Evolutionary conservation across 64 coral and sea anemone species (phyloP).

Genomic region (Actinia equina): DNA sequence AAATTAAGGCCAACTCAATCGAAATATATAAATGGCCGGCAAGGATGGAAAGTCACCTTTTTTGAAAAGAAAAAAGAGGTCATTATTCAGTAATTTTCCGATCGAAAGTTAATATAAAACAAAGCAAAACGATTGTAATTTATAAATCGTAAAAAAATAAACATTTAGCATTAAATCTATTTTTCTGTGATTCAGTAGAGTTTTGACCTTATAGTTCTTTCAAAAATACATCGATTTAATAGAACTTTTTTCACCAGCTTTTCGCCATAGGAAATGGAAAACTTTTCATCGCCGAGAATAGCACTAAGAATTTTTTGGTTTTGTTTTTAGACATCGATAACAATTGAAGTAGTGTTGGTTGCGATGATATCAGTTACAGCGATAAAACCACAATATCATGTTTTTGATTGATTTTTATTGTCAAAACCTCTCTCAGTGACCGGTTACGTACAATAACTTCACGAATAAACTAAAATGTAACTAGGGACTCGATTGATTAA

Average conservation of each 20-base stretch:
- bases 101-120: not conserved
- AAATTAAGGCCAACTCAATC: not conserved
- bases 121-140: not conserved
- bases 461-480: not conserved
- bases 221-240: too few species aligned
- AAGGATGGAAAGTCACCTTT: not conserved
- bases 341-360: not conserved
- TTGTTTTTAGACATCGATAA: not conserved
- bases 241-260: not conserved
- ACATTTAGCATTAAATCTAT: too few species aligned
- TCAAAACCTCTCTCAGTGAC: not conserved
- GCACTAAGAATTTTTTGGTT: not conserved
- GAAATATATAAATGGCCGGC: not conserved
- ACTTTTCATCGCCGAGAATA: not conserved
- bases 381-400: not conserved
- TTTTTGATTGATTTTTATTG: not conserved
- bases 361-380: not conserved
- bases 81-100: not conserved
- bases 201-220: too few species aligned
- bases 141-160: too few species aligned
- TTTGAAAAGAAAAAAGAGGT: not conserved
- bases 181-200: too few species aligned
- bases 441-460: not conserved
- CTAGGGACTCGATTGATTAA: not conserved
- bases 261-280: not conserved